Evolutionary conservation across 2,797 vertebrate species (phyloP), one percentile per base, ranked within the genome.

Genomic region (Crenuchus spilurus): DNA sequence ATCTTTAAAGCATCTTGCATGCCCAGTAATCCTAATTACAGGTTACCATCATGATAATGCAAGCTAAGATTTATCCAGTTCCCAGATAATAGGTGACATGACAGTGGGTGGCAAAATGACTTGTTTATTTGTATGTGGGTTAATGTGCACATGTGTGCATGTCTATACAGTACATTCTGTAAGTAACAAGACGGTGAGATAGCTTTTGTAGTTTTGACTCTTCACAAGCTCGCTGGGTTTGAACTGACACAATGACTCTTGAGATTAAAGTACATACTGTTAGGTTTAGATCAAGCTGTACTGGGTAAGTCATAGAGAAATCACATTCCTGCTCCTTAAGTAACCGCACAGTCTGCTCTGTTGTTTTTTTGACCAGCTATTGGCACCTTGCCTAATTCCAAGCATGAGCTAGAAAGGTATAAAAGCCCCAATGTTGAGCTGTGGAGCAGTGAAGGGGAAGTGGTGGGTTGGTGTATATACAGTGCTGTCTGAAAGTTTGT

Each of bases 1-100:
- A 61, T 42, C 39, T 63, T 63, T 30, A 62, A 22, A 54, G 28
- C 58, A 44, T 42, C 73, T 35, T 75, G 73, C 73, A 76, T 76
- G 74, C 18, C 48, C 58, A 48, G 58, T 42, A 31, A 44, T 70
- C 48, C 28, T 46, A 86, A 74, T 35, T 52, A 22, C 64, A 61
- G 26, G 65, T 68, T 52, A 66, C 7, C 26, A 62, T 42, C 16
- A 26, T 51, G 10, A 28, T 49, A 61, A 58, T 11, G 14, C 54
- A 68, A 42, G 18, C 42, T 39, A 4, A 49, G 44, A 26, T 13
- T 69, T 69, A 18, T 68, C 33, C 35, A 61, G 57, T 31, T 60
- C 39, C 42, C 42, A 62, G n/a, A 60, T 22, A 13, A 20, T 37
- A 22, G 14, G 31, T n/a, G 35, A 20, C 30, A 26, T 4, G 42